A percentile compares a stretch with the other conserved stretches of the same genome.
Evolutionary conservation across 2,113 vertebrate species (phyloP).

Genomic region (Callithrix jacchus): DNA sequence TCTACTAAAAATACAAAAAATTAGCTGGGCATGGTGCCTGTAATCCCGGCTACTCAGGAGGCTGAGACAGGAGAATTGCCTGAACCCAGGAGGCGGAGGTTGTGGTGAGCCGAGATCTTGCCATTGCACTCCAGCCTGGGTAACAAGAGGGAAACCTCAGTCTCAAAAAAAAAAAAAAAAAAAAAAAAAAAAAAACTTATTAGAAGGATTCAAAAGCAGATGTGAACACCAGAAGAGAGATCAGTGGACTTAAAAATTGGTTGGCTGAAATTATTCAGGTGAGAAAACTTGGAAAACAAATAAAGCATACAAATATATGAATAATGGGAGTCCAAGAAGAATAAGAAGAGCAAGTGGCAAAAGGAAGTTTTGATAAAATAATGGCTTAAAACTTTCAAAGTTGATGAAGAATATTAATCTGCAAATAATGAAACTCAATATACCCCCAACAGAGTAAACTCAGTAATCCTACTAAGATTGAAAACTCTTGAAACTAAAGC

Average conservation of each 20-base stretch:
- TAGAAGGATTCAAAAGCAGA: not conserved
- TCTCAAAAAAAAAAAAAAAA: too few relatives aligned
- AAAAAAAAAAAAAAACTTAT: too few relatives aligned
- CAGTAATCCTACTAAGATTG: not conserved
- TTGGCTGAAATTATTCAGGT: not conserved
- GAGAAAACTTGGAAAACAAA: not conserved
- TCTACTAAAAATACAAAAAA: too few relatives aligned
- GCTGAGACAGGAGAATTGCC: too few relatives aligned
- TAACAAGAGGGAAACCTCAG: too few relatives aligned
- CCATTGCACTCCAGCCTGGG: too few relatives aligned
- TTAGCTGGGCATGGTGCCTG: too few relatives aligned
- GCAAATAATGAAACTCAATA: not conserved
- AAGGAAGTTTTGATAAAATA: not conserved
- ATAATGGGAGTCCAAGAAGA: not conserved
- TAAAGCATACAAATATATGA: not conserved
- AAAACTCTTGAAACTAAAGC: not conserved
- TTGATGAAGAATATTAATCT: not conserved
- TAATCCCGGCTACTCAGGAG: too few relatives aligned
- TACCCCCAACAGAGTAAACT: not conserved
- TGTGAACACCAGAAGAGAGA: not conserved
- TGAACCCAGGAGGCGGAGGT: too few relatives aligned
- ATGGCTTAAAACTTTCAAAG: not conserved
- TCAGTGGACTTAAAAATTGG: not conserved
- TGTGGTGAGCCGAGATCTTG: too few relatives aligned
- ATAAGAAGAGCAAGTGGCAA: not conserved